Evolutionary conservation across 2,113 vertebrate species (phyloP), one percentile per base, ranked within the genome.

Genomic region (Syrmaticus mikado): DNA sequence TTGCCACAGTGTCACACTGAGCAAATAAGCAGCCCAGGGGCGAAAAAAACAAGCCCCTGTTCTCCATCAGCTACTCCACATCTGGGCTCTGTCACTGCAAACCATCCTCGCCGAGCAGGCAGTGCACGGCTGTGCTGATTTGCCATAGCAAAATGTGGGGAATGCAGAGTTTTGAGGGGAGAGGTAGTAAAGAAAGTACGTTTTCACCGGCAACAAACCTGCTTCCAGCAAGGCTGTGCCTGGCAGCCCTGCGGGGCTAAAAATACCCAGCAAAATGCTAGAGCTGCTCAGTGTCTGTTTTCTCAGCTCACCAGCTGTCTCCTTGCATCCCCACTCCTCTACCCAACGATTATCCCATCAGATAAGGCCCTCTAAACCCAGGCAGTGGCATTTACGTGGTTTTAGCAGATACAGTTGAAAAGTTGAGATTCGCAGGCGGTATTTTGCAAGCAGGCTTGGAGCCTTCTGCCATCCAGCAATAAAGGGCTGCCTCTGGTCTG

Each of bases 291-390:
- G 55, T 70, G 89, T 28, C 77, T 92, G 89, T 67, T 92, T 94
- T 62, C 95, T 72, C 91, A 79, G 91, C 87, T 93, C 82, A 11
- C 78, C 92, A 94, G 96, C 95, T 92, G 92, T 62, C 91, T 94
- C 84, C 87, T 87, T 2, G 1, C 28, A 72, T 76, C 78, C 70
- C 72, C 30, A 3, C 32, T 36, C 57, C 83, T 85, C 87, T 87
- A 66, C 74, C 92, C 67, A 1, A 5, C 75, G 73, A 90, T 90
- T 86, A 90, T 76, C 89, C 75, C 91, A 73, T 74, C 95, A 71
- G 74, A 80, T 74, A 36, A 73, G 71, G 71, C 77, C 64, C 74
- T 89, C 41, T 45, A 34, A 94, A 70, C 62, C 67, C 84, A 45
- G 82, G 82, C 84, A 55, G 72, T 1, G 50, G 64, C 91, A 18